Conservation (phyloP, 2,888 invertebrate species). For the Colostygia pectinataria region DNA sequence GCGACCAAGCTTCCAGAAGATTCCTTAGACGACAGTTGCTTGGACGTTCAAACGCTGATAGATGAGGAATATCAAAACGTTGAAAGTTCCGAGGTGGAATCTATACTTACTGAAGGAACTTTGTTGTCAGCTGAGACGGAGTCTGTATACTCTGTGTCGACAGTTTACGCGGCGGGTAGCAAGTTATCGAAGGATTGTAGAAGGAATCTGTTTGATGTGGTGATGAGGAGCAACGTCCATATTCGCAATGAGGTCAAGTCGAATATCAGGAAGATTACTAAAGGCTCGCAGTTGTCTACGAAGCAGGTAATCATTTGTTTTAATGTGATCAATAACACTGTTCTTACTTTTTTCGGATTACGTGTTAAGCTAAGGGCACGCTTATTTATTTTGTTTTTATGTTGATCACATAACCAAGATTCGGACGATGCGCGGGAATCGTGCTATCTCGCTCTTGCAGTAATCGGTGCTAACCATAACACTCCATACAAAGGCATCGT, state of each 20-base stretch:
- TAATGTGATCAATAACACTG: no score
- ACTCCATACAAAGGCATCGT: no score
- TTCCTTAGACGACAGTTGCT: slow-evolving; percentile 59
- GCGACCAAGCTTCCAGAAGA: slow-evolving; percentile 59
- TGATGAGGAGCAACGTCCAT: slow-evolving; percentile 67
- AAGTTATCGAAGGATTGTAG: slow-evolving; percentile 66
- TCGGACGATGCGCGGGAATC: no score
- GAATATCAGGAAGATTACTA: slow-evolving; percentile 73
- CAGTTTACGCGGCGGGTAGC: slow-evolving; percentile 64
- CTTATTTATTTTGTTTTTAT: no score
- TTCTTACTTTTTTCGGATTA: no score
- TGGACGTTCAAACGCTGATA: slow-evolving; percentile 70
- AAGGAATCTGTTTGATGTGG: slow-evolving; percentile 73
- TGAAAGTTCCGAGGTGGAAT: slow-evolving; percentile 69
- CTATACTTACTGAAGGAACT: slow-evolving; percentile 68
- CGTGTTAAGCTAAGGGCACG: no score
- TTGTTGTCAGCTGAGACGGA: slow-evolving; percentile 68
- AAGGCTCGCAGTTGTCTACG: slow-evolving; percentile 73
- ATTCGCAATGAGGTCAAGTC: slow-evolving; percentile 68
- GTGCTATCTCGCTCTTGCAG: no score
- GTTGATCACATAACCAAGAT: no score
- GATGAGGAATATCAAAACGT: slow-evolving; percentile 78
- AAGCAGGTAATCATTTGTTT: slow-evolving; percentile 62
- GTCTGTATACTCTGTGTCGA: slow-evolving; percentile 70
- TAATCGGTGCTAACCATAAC: no score